Percentiles rank a stretch among this genome's conserved stretches.
Conservation (phyloP, 2,113 vertebrate species). For the Cavia aperea region DNA sequence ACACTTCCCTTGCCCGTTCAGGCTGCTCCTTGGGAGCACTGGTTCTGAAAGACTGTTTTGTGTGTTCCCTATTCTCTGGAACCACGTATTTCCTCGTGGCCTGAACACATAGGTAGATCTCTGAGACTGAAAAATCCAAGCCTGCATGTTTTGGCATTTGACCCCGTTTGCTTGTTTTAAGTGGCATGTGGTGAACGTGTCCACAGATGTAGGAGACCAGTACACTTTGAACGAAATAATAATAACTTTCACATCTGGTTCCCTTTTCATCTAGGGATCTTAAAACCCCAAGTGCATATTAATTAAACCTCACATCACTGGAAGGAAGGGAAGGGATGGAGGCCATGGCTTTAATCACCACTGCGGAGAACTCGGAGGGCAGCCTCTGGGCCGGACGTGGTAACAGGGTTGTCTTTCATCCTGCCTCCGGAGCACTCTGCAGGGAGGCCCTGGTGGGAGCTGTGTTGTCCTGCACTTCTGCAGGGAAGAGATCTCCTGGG, state of each 20-base stretch:
- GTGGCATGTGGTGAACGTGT: constrained; percentile 11
- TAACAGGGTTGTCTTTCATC: constrained; percentile 21
- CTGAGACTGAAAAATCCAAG: not conserved
- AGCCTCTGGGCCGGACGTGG: constrained; percentile 7
- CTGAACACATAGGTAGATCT: not conserved
- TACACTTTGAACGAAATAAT: constrained; percentile 59
- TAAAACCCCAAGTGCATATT: constrained; percentile 43
- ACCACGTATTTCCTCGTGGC: not conserved
- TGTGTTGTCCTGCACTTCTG: not conserved
- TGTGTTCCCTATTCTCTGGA: not conserved
- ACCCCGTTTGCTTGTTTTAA: not conserved
- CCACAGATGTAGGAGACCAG: constrained; percentile 29
- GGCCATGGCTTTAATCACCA: constrained; percentile 36
- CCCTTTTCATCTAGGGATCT: constrained; percentile 57
- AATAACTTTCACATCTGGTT: constrained; percentile 52
- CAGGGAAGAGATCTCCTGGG: not conserved
- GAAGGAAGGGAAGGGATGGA: constrained; percentile 37
- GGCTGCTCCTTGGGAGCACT: not conserved
- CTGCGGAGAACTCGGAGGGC: not conserved
- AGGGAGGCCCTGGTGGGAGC: constrained; percentile 8
- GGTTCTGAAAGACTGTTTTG: not conserved
- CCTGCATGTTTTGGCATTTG: not conserved
- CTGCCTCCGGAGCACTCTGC: not conserved
- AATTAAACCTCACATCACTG: constrained; percentile 48
- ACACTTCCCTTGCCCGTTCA: not conserved